A percentile compares a stretch with the other conserved stretches of the same genome.
Evolutionary conservation across 2,888 invertebrate species (phyloP).

Genomic region (Mesorhabditis sp.): DNA sequence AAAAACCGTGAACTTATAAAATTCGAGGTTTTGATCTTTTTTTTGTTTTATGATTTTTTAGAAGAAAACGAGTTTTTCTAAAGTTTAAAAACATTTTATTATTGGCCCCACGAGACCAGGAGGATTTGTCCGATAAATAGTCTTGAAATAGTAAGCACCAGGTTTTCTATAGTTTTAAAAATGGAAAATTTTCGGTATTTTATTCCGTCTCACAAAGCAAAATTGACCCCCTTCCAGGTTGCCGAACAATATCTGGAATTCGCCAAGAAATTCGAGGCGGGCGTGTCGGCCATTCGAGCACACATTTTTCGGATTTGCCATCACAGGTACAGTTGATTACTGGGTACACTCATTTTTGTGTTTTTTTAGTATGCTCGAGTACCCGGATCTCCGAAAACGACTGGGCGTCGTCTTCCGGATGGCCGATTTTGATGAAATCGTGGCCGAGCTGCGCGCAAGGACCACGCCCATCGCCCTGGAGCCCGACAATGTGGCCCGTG

Average conservation of each 20-base stretch:
- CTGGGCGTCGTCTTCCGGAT: constrained; percentile 35
- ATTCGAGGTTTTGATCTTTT: too few relatives aligned
- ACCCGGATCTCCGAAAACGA: constrained; percentile 45
- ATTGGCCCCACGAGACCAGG: too few relatives aligned
- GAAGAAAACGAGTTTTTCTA: too few relatives aligned
- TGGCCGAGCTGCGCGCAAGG: constrained; percentile 37
- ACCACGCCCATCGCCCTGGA: constrained; percentile 16
- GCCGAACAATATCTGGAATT: constrained; percentile 81
- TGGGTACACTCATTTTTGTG: not conserved
- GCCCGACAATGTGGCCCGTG: constrained; percentile 19
- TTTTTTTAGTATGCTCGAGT: constrained; percentile 41
- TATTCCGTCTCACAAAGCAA: not conserved
- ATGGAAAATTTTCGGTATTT: too few relatives aligned
- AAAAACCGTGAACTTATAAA: too few relatives aligned
- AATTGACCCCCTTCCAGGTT: constrained; percentile 63
- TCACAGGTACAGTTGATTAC: constrained; percentile 68
- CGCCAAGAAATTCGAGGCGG: constrained; percentile 79
- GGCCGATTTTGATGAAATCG: constrained; percentile 38
- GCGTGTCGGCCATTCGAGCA: constrained; percentile 82
- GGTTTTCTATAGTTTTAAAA: too few relatives aligned
- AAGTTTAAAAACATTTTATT: too few relatives aligned
- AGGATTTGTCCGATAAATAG: too few relatives aligned
- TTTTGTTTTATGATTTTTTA: too few relatives aligned
- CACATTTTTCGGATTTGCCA: constrained; percentile 95
- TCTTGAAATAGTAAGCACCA: too few relatives aligned